Percentiles rank a stretch among this genome's conserved stretches.
Conservation (phyloP, 2,888 invertebrate species). For the Amitus sp. region DNA sequence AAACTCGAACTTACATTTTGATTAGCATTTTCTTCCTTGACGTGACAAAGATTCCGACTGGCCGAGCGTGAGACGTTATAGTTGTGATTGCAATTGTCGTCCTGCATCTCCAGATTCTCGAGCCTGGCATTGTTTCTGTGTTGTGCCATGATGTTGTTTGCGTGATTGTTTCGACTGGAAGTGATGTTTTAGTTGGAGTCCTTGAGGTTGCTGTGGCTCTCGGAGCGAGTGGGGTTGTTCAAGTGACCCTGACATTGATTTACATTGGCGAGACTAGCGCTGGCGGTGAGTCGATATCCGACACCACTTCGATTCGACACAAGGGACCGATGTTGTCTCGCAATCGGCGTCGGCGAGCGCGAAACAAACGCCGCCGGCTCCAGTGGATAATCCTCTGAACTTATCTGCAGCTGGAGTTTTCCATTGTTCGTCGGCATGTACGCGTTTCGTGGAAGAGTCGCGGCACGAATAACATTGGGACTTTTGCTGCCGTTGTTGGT, state of each 20-base stretch:
- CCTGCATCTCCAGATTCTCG: constrained; percentile 57
- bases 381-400: constrained; percentile 60
- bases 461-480: constrained; percentile 69
- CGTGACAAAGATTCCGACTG: constrained; percentile 58
- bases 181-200: constrained; percentile 63
- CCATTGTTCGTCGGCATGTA: constrained; percentile 65
- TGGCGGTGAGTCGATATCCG: constrained; percentile 52
- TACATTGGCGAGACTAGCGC: constrained; percentile 62
- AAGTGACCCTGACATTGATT: constrained; percentile 61
- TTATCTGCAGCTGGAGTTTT: constrained; percentile 57
- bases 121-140: constrained; percentile 55
- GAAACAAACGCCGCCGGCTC: constrained; percentile 62
- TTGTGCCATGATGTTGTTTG: constrained; percentile 46
- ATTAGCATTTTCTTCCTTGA: constrained; percentile 62
- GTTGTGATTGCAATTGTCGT: constrained; percentile 61
- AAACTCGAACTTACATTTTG: constrained; percentile 43
- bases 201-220: constrained; percentile 62
- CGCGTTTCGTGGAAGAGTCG: constrained; percentile 79
- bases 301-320: constrained; percentile 43
- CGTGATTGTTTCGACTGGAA: constrained; percentile 36
- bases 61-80: constrained; percentile 58
- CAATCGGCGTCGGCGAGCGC: constrained; percentile 60
- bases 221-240: constrained; percentile 60
- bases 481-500: constrained; percentile 47
- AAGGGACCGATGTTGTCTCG: constrained; percentile 50